Base-by-base conservation (phyloP, 2,797 vertebrate genomes). In the Pangasius mekongensis region DNA sequence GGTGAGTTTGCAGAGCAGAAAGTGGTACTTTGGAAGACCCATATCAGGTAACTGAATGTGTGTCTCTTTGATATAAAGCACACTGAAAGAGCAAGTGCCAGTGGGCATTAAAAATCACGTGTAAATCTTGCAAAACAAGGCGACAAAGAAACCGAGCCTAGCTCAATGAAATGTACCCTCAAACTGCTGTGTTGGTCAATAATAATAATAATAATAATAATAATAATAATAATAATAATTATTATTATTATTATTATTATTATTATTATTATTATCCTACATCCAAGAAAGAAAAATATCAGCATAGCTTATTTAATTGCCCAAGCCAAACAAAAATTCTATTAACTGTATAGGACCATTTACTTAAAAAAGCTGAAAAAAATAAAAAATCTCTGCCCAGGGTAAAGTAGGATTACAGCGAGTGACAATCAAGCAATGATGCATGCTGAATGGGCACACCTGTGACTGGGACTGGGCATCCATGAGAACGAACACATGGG, bases 391-490 rank as follows among this genome's bases (percentile, higher is more conserved):
- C 64, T 87, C 52, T 52, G 56, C 86, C 90, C 89, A 87, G 74
- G 83, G 73, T 88, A 89, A 39, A 89, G 87, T 80, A 69, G 71
- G 30, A 66, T 80, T 81, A 86, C 69, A 90, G 87, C 64, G 49
- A 90, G 90, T 88, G 86, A 86, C 85, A 89, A 93, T 91, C 90
- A 24, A 88, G 90, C 88, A 90, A 93, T 92, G 90, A 27, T 89
- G 91, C 89, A 91, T 10, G 74, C 89, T 80, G 91, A 91, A 90
- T 85, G 89, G 89, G 89, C 82, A 81, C 82, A 89, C 84, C 92
- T 91, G 91, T 91, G 90, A 47, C 89, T 69, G 81, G 80, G 83
- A 85, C 62, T 69, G 20, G 47, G 77, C 69, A 67, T 91, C 54
- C 86, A 86, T 24, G 88, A 88, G 83, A 43, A 86, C 39, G 24